These are phyloP conservation scores for Reticulitermes speratus DNA, from an alignment of 1,140 invertebrate species.

Conservation along the genomic window DNA sequence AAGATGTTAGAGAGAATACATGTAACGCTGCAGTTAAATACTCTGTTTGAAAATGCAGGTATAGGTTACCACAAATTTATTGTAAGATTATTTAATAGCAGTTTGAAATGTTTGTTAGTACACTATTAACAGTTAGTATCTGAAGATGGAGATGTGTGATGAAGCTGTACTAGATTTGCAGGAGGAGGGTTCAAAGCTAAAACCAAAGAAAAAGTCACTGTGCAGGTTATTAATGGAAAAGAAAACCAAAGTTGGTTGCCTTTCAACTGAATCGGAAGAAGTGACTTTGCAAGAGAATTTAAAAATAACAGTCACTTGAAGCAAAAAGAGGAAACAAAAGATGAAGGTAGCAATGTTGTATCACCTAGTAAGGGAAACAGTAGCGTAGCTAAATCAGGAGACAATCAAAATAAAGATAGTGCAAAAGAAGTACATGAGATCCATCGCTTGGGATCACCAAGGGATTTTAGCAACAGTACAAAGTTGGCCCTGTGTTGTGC, in stretches of 20 bases:
- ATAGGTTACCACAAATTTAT: neutral
- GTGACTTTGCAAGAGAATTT: neutral
- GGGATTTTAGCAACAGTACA: slow-evolving; percentile 48
- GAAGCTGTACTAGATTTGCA: neutral
- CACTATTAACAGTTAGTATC: neutral
- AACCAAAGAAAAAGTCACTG: slow-evolving; percentile 50
- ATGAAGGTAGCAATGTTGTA: neutral
- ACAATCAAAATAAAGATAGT: slow-evolving; percentile 13
- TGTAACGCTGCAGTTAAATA: neutral
- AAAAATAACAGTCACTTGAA: neutral
- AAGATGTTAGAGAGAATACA: neutral
- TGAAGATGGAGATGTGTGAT: slow-evolving; percentile 24
- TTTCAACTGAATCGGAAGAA: slow-evolving; percentile 34
- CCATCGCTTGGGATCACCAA: slow-evolving; percentile 40
- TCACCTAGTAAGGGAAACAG: neutral
- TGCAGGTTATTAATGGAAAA: slow-evolving; percentile 49
- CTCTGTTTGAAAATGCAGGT: neutral
- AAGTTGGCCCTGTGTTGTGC: slow-evolving; percentile 50
- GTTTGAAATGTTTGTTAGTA: neutral
- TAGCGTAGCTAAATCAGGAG: neutral
- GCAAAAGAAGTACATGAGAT: neutral
- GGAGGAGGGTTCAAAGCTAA: slow-evolving; percentile 19
- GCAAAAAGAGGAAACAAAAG: neutral
- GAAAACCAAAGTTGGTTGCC: slow-evolving; percentile 49
- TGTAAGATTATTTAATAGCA: neutral